These are phyloP conservation scores for Erythrolamprus reginae DNA, from an alignment of 2,113 vertebrate genomes.

Conservation along the genomic window DNA sequence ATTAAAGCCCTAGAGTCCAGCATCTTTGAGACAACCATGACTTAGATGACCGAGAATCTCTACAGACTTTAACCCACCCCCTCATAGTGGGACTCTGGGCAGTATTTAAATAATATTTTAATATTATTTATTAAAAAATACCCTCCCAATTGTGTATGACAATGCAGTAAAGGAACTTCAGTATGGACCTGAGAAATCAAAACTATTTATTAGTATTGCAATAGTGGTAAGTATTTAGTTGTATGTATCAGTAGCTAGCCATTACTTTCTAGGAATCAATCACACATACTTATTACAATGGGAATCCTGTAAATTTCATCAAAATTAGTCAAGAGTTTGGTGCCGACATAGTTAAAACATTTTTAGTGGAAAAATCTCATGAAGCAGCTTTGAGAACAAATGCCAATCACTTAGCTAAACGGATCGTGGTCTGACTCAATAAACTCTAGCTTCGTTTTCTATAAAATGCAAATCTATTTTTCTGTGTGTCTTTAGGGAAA, in stretches of 20 bases:
- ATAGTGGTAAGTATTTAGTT: no score
- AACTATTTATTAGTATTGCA: not conserved
- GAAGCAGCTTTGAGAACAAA: no score
- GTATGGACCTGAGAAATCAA: not conserved
- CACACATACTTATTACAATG: not conserved
- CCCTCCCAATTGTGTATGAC: not conserved
- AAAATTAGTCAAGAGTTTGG: not conserved
- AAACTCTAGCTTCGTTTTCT: not conserved
- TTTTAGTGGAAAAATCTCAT: not conserved
- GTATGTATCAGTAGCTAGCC: not conserved
- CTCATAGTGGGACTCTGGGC: not conserved
- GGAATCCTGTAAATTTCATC: not conserved
- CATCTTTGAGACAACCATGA: no score
- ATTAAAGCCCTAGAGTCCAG: no score
- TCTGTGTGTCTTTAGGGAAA: not conserved
- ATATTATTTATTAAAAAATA: no score
- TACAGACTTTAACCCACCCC: not conserved
- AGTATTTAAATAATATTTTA: not conserved
- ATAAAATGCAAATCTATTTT: not conserved
- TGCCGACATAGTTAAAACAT: not conserved
- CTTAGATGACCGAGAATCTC: no score
- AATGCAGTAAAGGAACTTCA: not conserved
- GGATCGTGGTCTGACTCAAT: not conserved
- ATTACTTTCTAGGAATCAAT: not conserved
- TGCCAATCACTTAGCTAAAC: not conserved